Evolutionary conservation across 2,113 vertebrate genomes (phyloP).

Genomic region (Barbus barbus): DNA sequence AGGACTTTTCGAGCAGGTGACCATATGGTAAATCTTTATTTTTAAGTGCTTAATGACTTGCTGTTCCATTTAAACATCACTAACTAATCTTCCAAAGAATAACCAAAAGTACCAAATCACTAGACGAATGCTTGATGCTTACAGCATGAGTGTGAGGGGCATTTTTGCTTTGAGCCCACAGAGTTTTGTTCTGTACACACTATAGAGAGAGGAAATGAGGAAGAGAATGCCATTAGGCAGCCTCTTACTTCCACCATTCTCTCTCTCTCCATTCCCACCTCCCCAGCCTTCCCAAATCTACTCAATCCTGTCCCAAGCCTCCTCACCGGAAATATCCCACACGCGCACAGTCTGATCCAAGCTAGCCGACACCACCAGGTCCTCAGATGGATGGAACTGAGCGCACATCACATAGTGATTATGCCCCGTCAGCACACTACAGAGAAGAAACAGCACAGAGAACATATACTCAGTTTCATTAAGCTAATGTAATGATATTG

Average conservation of each 20-base stretch:
- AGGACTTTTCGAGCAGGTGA: no score
- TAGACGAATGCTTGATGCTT: not conserved
- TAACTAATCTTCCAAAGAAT: not conserved
- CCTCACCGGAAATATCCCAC: constrained; percentile 99
- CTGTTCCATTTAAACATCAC: not conserved
- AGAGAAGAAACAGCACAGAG: constrained; percentile 26
- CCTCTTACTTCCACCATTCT: constrained; percentile 56
- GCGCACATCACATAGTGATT: constrained; percentile 99
- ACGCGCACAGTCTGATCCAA: constrained; percentile 97
- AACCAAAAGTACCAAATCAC: not conserved
- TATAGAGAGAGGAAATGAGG: constrained; percentile 55
- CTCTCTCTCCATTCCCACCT: constrained; percentile 40
- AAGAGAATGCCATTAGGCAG: constrained; percentile 32
- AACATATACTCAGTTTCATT: not conserved
- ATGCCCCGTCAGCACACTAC: constrained; percentile 92
- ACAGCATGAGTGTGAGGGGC: constrained; percentile 51
- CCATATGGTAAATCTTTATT: not conserved
- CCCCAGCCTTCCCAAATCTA: not conserved
- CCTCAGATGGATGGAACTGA: constrained; percentile 94
- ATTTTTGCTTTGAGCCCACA: constrained; percentile 71
- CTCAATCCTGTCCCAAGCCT: constrained; percentile 43
- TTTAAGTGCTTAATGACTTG: not conserved
- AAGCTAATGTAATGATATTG: not conserved
- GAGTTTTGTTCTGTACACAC: constrained; percentile 66
- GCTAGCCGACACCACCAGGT: constrained; percentile 95